Base-by-base conservation (phyloP, 2,888 invertebrate genomes). In the Macrosiphum euphorbiae region DNA sequence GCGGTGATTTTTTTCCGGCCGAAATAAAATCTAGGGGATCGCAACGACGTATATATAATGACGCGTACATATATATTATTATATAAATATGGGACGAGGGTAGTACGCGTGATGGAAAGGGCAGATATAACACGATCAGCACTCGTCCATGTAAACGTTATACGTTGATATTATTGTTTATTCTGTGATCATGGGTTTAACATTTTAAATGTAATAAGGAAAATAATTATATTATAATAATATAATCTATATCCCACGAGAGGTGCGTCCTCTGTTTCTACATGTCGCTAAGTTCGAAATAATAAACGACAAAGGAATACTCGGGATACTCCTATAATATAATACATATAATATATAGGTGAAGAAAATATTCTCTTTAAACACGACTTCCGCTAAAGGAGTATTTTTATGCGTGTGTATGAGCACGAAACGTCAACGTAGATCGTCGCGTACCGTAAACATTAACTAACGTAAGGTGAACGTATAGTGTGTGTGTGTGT, bases 381-480 rank as follows among this genome's bases (percentile, higher is more conserved):
- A 88, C 55, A 3, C 7, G 35, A 88, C 85, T 24, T 44, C 16
- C 20, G 47, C 41, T 88, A 52, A 88, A 92, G 52, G 88, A 61
- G 20, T 58, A 58, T 84, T 44, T 58, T 85, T 85, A 85, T 58
- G 44, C 47, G 61, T 24, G 91, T 85, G 52, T 26, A 11, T 86
- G 86, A 67, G 35, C 86, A 35, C 50, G 91, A 87, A 92, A 92
- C 61, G 61, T 92, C 91, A 92, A 86, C 67, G 52, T 67, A 50
- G 35, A 92, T 92, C 67, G 87, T 52, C 41, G 61, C 24, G 85
- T 92, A 61, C 13, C 4, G 87, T 92, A 44, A 20, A n/a, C 11
- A 8, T 44, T 24, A 55, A 52, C 13, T n/a, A 55, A 78, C 26
- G 50, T 89, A 47, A 28, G 44, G 88, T 55, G 84, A 44, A 89